phyloP scores from a whole-genome alignment of 2,888 invertebrate genomes.

The Drosophila trichaetosa region DNA sequence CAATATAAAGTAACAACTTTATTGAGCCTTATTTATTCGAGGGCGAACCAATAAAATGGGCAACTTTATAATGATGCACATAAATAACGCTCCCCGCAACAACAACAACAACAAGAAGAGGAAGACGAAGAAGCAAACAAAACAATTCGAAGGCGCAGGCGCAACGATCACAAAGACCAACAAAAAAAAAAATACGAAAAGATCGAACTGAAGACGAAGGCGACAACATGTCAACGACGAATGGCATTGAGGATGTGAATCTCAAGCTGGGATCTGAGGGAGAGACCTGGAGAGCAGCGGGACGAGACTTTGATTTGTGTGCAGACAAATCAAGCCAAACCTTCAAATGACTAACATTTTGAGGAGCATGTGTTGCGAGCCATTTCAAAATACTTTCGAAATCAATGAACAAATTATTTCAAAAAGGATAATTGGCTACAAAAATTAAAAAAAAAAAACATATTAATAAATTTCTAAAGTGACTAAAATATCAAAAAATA shows the following conservation, averaged over 20 bases:
- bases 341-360: background rate
- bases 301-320: conserved; percentile 30
- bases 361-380: background rate
- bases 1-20: conserved; percentile 85
- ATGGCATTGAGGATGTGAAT: conserved; percentile 61
- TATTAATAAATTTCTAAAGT: background rate
- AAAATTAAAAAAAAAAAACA: background rate
- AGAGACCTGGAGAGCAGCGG: conserved; percentile 4
- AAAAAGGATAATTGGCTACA: background rate
- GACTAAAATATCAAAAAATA: background rate
- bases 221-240: conserved; percentile 61
- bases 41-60: conserved; percentile 83
- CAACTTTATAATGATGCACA: conserved; percentile 84
- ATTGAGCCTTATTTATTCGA: conserved; percentile 85
- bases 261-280: conserved; percentile 17
- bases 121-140: conserved; percentile 22
- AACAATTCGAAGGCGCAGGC: conserved; percentile 22
- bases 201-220: conserved; percentile 25
- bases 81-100: conserved; percentile 73
- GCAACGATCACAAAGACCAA: conserved; percentile 22
- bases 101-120: background rate
- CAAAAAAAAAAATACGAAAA: background rate
- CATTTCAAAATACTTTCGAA: background rate
- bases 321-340: conserved; percentile 14
- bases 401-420: background rate